phyloP scores from a whole-genome alignment of 2,888 invertebrate species.

The Tiliacea citrago region DNA sequence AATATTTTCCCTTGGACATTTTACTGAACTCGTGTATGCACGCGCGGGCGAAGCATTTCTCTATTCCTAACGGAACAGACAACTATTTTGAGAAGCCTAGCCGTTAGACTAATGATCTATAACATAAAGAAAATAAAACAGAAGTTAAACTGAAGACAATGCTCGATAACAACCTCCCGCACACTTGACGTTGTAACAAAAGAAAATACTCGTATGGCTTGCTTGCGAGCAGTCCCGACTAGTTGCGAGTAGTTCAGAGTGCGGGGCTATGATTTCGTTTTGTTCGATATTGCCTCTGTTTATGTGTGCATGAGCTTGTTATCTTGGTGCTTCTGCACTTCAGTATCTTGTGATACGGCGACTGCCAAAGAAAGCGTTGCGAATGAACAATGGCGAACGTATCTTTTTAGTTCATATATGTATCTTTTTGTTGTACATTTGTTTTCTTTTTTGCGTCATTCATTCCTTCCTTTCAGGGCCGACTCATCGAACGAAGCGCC shows the following conservation, averaged over 20 bases:
- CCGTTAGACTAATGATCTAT: slow-evolving; percentile 24
- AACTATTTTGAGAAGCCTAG: slow-evolving; percentile 41
- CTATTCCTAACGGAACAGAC: slow-evolving; percentile 22
- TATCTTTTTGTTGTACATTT: slow-evolving; percentile 60
- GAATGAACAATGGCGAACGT: slow-evolving; percentile 70
- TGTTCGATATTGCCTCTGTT: not conserved
- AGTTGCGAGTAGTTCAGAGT: not conserved
- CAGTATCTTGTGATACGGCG: slow-evolving; percentile 12
- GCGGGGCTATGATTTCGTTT: not conserved
- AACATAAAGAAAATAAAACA: slow-evolving; percentile 14
- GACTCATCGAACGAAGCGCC: slow-evolving; percentile 89
- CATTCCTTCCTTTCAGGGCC: slow-evolving; percentile 85
- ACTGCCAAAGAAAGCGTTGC: slow-evolving; percentile 55
- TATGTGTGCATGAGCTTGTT: slow-evolving; percentile 11
- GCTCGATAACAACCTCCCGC: not conserved
- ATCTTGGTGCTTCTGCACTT: slow-evolving; percentile 21
- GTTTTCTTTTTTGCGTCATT: slow-evolving; percentile 77
- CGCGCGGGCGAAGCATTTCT: slow-evolving; percentile 4
- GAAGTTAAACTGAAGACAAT: slow-evolving; percentile 22
- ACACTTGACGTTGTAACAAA: not conserved
- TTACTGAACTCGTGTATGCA: not conserved
- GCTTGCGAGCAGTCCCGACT: not conserved
- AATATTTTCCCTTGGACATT: slow-evolving; percentile 19
- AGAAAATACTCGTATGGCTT: slow-evolving; percentile 5
- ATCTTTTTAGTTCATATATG: slow-evolving; percentile 54